phyloP scores from a whole-genome alignment of 2,888 invertebrate species.

The Chesias legatella region DNA sequence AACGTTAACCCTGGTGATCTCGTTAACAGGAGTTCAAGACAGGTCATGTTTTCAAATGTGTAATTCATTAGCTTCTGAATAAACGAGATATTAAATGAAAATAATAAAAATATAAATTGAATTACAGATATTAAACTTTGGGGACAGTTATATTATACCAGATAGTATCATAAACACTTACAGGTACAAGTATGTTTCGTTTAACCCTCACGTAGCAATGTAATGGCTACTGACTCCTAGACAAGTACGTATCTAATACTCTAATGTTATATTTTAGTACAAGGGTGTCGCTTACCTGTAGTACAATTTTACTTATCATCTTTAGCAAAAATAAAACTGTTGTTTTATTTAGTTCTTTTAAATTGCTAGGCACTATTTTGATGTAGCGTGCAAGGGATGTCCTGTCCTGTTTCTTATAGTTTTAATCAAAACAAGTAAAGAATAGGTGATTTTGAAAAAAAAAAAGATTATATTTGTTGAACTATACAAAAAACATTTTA shows the following conservation, averaged over 20 bases:
- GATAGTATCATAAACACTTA: neutral
- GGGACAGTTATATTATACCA: neutral
- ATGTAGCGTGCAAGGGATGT: no score
- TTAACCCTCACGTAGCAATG: neutral
- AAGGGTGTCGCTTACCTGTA: no score
- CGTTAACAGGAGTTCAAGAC: slow-evolving; percentile 20
- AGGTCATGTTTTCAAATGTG: slow-evolving; percentile 8
- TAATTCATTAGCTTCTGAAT: neutral
- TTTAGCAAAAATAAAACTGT: no score
- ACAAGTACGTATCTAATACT: neutral
- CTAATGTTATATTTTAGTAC: no score
- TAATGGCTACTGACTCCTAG: neutral
- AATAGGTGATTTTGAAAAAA: no score
- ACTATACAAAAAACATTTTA: no score
- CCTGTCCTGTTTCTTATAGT: no score
- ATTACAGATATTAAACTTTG: neutral
- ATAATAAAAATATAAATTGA: neutral
- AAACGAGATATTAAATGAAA: neutral
- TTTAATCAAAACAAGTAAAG: no score
- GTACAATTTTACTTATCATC: no score
- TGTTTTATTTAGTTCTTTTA: no score
- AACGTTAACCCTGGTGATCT: slow-evolving; percentile 17
- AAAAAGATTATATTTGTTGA: no score
- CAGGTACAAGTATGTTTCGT: neutral
- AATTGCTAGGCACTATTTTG: no score